These are phyloP conservation scores for Brachionus rubens DNA, from an alignment of 1,140 invertebrate species.

Conservation along the genomic window DNA sequence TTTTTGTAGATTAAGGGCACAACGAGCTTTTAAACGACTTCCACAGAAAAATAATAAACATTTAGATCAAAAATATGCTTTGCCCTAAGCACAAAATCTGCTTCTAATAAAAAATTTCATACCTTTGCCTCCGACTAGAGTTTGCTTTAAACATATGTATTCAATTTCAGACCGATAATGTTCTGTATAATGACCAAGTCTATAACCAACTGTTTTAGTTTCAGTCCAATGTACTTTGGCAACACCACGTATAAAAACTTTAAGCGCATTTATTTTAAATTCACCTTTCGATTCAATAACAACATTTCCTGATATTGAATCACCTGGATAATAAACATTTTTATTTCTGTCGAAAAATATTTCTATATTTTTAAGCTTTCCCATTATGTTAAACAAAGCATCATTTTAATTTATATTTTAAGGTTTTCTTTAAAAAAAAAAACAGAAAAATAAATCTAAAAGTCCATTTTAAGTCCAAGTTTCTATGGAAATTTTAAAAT, in stretches of 20 bases:
- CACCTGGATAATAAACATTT: slow-evolving; percentile 62
- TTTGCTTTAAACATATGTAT: slow-evolving; percentile 62
- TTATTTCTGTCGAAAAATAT: slow-evolving; percentile 60
- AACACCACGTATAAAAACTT: slow-evolving; percentile 62
- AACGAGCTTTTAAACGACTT: no score
- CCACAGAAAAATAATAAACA: background rate
- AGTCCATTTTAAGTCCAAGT: slow-evolving; percentile 20
- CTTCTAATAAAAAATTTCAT: background rate
- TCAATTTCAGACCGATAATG: slow-evolving; percentile 63
- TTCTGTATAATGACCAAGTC: slow-evolving; percentile 63
- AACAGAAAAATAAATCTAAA: slow-evolving; percentile 48
- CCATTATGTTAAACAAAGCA: slow-evolving; percentile 56
- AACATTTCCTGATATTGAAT: slow-evolving; percentile 59
- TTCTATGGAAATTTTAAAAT: no score
- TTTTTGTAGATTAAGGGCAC: no score
- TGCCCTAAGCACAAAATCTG: no score
- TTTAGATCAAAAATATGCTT: background rate
- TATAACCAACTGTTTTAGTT: slow-evolving; percentile 61
- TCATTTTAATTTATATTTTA: slow-evolving; percentile 26
- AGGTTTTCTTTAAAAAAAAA: no score
- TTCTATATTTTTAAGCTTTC: slow-evolving; percentile 62
- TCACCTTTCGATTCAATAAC: slow-evolving; percentile 62
- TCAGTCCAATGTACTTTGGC: slow-evolving; percentile 64
- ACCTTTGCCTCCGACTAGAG: slow-evolving; percentile 61
- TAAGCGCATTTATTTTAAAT: slow-evolving; percentile 61